A percentile compares a stretch with the other conserved stretches of the same genome.
Conservation (phyloP, 1,140 invertebrate species). For the Hypothenemus hampei region DNA sequence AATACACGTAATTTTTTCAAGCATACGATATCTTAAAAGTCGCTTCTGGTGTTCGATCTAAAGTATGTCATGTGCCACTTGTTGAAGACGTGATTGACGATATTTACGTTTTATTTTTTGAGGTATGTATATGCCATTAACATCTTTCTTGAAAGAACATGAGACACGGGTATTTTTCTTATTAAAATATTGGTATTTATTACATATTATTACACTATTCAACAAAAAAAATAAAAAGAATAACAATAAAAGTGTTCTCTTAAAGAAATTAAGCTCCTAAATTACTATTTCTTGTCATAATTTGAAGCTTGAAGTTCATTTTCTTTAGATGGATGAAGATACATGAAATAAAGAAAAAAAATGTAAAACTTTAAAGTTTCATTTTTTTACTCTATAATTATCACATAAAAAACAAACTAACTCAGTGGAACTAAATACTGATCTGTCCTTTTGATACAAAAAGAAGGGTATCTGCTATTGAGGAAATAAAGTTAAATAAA, state of each 20-base stretch:
- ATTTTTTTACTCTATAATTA: constrained; percentile 29
- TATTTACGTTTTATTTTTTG: too few relatives aligned
- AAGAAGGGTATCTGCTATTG: background rate
- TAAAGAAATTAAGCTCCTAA: constrained; percentile 11
- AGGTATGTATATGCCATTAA: too few relatives aligned
- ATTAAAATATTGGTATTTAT: constrained; percentile 44
- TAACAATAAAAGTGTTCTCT: constrained; percentile 29
- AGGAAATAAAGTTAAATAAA: background rate
- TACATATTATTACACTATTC: constrained; percentile 45
- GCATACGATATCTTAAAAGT: too few relatives aligned
- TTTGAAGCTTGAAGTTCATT: constrained; percentile 7
- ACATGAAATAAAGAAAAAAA: constrained; percentile 5
- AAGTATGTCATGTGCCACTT: too few relatives aligned
- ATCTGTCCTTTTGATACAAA: constrained; percentile 1
- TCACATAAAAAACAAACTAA: constrained; percentile 28
- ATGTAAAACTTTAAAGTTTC: background rate
- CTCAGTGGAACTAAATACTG: constrained; percentile 18
- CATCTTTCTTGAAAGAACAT: too few relatives aligned
- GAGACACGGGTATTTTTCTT: constrained; percentile 14
- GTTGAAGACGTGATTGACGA: too few relatives aligned
- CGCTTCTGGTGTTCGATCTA: too few relatives aligned
- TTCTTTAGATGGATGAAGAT: too few relatives aligned
- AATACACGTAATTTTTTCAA: too few relatives aligned
- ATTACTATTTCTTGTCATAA: constrained; percentile 9
- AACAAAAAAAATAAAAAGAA: constrained; percentile 46